Conservation (phyloP, 2,888 invertebrate species). For the Drosophila picticornis region DNA sequence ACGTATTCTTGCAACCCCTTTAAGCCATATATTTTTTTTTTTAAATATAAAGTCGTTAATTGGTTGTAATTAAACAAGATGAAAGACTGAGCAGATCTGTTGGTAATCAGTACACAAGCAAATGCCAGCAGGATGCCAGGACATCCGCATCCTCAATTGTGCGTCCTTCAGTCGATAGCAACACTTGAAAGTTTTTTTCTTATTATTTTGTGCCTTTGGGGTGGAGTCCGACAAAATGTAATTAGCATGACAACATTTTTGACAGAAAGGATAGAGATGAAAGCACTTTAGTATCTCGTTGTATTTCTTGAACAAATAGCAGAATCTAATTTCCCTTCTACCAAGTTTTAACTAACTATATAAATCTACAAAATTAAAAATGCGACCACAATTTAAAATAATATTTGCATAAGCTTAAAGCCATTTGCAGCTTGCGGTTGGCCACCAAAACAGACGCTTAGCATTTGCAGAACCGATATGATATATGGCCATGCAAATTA, state of each 20-base stretch:
- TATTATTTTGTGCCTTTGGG: conserved; percentile 40
- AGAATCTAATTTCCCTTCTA: conserved; percentile 4
- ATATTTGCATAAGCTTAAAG: conserved; percentile 49
- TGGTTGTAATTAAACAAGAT: conserved; percentile 25
- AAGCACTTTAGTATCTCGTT: conserved; percentile 33
- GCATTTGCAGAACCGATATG: conserved; percentile 3
- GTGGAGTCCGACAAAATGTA: conserved; percentile 54
- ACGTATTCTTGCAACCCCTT: not conserved
- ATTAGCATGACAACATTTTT: conserved; percentile 56
- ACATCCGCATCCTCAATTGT: conserved; percentile 24
- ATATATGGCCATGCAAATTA: conserved; percentile 28
- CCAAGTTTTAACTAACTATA: conserved; percentile 19
- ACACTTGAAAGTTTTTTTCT: conserved; percentile 24
- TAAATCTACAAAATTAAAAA: conserved; percentile 40
- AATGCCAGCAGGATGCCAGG: conserved; percentile 18
- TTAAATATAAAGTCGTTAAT: conserved; percentile 4
- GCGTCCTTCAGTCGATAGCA: conserved; percentile 38
- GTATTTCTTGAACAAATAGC: not conserved
- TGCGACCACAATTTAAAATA: conserved; percentile 50
- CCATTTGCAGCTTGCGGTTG: conserved; percentile 32
- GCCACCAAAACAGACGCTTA: conserved; percentile 21
- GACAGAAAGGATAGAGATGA: not conserved
- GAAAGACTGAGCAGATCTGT: conserved; percentile 9
- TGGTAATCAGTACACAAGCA: conserved; percentile 19
- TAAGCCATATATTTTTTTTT: not conserved